Base-by-base conservation (phyloP, 1,140 invertebrate genomes). In the Onthophagus taurus region DNA sequence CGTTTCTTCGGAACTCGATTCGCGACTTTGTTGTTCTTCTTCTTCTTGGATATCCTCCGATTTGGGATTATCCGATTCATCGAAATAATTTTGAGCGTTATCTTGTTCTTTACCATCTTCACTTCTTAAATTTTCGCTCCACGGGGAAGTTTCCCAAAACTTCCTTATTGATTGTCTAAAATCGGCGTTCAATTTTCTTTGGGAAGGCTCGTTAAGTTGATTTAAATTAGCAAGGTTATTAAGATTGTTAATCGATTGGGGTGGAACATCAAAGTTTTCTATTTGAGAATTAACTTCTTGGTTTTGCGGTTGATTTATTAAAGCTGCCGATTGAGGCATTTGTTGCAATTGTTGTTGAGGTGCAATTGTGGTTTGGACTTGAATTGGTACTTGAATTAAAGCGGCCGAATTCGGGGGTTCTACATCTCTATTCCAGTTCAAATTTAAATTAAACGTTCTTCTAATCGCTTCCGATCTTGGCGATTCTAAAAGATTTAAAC, bases 341-440 rank as follows among this genome's bases (percentile, higher is more conserved):
- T 26, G 24, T 26, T 26, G 24, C n/a, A n/a, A 13, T 13, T 24
- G 19, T 3, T 21, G n/a, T 3, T 21, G 5, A 12, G 37, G 21
- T n/a, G 37, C 29, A 14, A 24, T 3, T 2, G 35, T 5, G 1
- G 35, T 37, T 23, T 3, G 9, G 2, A 2, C 17, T 21, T 18
- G 16, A 5, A 37, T 21, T 4, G 35, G 35, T 6, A 37, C 35
- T 21, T 21, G 17, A 26, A 26, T 21, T 16, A 41, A 16, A 14
- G 24, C 21, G 4, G 37, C 21, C 11, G 37, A 1, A 1, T 21
- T 2, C 1, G 37, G 21, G 1, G 37, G 37, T 30, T 41, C 21
- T 7, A 30, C 37, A 29, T 41, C 29, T 29, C 37, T 41, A 16
- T 41, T 29, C 37, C 37, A 41, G 21, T 41, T 41, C 7, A 41